Percentiles rank a stretch among this genome's conserved stretches.
Evolutionary conservation across 2,888 invertebrate genomes (phyloP).

Genomic region (Rotaria socialis): DNA sequence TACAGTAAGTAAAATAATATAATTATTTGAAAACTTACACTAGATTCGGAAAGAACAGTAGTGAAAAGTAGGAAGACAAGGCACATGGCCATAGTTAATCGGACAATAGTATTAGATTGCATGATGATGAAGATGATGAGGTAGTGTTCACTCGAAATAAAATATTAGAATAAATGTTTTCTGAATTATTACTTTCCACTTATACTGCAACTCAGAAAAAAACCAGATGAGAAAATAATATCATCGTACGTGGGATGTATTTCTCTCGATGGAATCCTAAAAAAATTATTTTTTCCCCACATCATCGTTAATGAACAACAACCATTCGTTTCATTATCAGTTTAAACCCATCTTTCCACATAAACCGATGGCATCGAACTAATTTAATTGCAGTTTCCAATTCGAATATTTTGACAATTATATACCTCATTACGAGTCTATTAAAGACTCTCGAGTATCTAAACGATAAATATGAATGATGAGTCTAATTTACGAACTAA

Average conservation of each 20-base stretch:
- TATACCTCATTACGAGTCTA: neutral
- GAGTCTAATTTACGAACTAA: too few species aligned
- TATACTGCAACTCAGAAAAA: neutral
- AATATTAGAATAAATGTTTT: neutral
- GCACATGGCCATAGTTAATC: neutral
- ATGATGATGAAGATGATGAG: neutral
- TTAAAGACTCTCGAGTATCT: neutral
- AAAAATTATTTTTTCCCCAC: neutral
- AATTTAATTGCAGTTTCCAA: neutral
- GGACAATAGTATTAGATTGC: neutral
- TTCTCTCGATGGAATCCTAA: neutral
- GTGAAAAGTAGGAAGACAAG: neutral
- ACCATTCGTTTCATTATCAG: neutral
- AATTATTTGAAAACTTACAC: neutral
- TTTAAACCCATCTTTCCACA: too few species aligned
- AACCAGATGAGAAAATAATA: neutral
- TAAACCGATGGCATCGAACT: neutral
- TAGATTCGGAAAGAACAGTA: neutral
- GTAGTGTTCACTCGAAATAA: neutral
- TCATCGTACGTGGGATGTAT: neutral
- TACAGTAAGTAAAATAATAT: too few species aligned
- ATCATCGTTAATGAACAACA: neutral
- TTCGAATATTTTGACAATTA: too few species aligned
- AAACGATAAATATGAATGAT: neutral
- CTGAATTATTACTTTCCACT: neutral